phyloP scores from a whole-genome alignment of 2,113 vertebrate genomes.

The Carassius gibelio region DNA sequence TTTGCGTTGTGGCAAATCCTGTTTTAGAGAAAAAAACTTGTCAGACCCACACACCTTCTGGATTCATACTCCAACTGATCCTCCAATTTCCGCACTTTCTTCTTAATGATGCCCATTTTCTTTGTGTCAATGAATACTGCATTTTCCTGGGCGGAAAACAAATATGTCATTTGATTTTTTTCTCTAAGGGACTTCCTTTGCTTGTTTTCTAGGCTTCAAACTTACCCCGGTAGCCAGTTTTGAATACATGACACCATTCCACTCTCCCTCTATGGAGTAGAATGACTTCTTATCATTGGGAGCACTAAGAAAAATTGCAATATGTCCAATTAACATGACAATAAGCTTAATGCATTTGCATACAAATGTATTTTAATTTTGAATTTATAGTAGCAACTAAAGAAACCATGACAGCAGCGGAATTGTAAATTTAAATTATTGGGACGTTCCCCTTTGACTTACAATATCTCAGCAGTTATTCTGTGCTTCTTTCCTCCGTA shows the following conservation, averaged over 20 bases:
- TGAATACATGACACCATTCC: constrained; percentile 97
- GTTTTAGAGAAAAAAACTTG: neutral
- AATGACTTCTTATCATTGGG: constrained; percentile 98
- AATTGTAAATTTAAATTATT: neutral
- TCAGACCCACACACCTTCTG: constrained; percentile 81
- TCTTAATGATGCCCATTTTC: constrained; percentile 92
- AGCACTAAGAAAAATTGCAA: constrained; percentile 72
- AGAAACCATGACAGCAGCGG: neutral
- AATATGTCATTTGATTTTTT: neutral
- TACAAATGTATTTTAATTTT: neutral
- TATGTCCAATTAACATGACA: neutral
- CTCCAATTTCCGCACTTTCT: constrained; percentile 95
- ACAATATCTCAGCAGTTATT: constrained; percentile 98
- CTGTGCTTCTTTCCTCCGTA: constrained; percentile 99
- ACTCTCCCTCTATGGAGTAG: constrained; percentile 95
- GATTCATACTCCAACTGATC: constrained; percentile 95
- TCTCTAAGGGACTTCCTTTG: neutral
- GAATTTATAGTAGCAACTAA: neutral
- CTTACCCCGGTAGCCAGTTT: constrained; percentile 93
- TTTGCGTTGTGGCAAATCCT: neutral
- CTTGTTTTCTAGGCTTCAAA: constrained; percentile 27
- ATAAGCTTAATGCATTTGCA: neutral
- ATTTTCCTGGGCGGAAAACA: constrained; percentile 81
- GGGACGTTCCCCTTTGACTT: constrained; percentile 64
- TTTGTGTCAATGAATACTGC: constrained; percentile 95